A percentile compares a stretch with the other conserved stretches of the same genome.
Conservation (phyloP, 2,113 vertebrate genomes). For the Oncorhynchus gorbuscha region DNA sequence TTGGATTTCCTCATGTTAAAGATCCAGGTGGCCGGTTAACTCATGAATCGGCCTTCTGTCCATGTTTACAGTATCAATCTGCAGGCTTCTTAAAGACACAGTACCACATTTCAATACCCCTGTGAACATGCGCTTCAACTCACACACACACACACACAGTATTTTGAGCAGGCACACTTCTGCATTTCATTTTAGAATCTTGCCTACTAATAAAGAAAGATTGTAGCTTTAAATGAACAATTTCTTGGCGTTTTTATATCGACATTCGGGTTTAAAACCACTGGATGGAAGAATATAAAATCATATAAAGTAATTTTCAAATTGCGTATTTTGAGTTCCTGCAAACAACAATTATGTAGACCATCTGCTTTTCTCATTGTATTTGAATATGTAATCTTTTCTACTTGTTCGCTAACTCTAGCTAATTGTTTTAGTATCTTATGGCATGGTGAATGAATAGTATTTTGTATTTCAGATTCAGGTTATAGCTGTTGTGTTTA, state of each 20-base stretch:
- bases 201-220: conserved; percentile 85
- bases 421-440: conserved; percentile 99
- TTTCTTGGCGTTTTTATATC: conserved; percentile 87
- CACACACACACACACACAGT: conserved; percentile 55
- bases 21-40: conserved; percentile 88
- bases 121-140: conserved; percentile 66
- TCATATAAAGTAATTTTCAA: conserved; percentile 75
- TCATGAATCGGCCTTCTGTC: conserved; percentile 87
- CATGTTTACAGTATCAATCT: conserved; percentile 97
- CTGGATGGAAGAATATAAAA: conserved; percentile 81
- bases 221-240: conserved; percentile 98
- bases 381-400: conserved; percentile 99
- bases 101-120: conserved; percentile 74
- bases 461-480: conserved; percentile 98
- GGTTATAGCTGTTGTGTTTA: conserved; percentile 99
- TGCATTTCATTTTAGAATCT: conserved; percentile 66
- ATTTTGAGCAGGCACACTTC: conserved; percentile 66
- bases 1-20: conserved; percentile 94
- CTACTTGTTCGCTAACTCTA: conserved; percentile 99
- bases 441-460: conserved; percentile 99
- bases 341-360: conserved; percentile 85
- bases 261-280: conserved; percentile 90
- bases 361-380: conserved; percentile 96
- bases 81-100: conserved; percentile 98
- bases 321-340: conserved; percentile 97